Percentiles rank a stretch among this genome's conserved stretches.
phyloP scores from a whole-genome alignment of 2,113 vertebrate genomes.

The Taxidea taxus region DNA sequence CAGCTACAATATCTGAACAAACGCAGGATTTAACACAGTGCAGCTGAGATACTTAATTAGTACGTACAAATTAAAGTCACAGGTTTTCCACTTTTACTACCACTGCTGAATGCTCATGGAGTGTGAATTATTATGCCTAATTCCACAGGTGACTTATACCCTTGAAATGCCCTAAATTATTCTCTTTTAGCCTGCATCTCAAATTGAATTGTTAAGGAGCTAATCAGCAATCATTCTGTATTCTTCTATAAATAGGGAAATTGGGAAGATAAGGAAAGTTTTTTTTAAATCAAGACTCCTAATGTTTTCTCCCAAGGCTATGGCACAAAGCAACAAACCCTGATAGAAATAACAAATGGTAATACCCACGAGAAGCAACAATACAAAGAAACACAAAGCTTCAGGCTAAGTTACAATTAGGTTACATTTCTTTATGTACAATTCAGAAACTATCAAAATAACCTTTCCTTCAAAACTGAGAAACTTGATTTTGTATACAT shows the following conservation, averaged over 20 bases:
- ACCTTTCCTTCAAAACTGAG: background rate
- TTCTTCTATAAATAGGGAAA: conserved; percentile 13
- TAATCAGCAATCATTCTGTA: background rate
- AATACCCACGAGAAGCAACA: background rate
- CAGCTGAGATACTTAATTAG: background rate
- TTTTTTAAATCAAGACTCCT: conserved; percentile 10
- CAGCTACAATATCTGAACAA: background rate
- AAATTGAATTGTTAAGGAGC: background rate
- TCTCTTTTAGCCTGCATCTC: background rate
- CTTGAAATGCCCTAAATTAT: background rate
- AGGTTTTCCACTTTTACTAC: background rate
- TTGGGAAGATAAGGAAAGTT: background rate
- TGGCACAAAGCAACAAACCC: background rate
- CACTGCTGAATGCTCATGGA: background rate
- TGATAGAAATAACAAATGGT: background rate
- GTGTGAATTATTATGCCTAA: background rate
- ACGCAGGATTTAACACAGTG: background rate
- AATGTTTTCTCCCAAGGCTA: background rate
- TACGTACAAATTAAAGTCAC: background rate
- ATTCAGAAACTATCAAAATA: background rate
- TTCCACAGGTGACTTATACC: background rate
- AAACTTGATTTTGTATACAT: background rate
- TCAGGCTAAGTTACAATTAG: background rate
- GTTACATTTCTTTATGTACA: background rate
- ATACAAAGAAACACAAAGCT: background rate